Evolutionary conservation across 2,113 vertebrate genomes (phyloP), one percentile per base, ranked within the genome.

Genomic region (Ceratotherium simum): DNA sequence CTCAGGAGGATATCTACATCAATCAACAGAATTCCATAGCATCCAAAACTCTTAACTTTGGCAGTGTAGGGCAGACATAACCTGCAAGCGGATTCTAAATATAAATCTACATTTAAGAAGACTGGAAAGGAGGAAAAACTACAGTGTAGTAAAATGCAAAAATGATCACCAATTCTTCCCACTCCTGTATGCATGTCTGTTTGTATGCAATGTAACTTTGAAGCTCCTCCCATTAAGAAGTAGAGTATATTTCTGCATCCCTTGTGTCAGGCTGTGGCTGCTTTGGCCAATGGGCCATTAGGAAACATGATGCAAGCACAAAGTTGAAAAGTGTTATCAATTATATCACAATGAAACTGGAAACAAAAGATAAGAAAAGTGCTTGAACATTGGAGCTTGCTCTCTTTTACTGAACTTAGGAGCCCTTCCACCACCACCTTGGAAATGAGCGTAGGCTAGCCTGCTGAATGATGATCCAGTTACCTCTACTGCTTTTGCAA

Each of bases 1-100:
- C 92, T 96, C 92, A 96, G 29, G 39, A 90, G n/a, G 29, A 72
- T 67, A 85, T 81, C 65, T 91, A 96, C 18, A 62, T 90, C 46
- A 92, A 92, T 87, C 46, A 95, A 86, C 58, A 88, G 65, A 90
- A 92, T 62, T 90, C 36, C 46, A 82, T 23, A 85, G 67, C 31
- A 92, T 94, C 27, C 25, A 79, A 85, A 81, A 90, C 29, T 93
- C 58, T 90, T 72, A 95, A 46, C 29, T 95, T 90, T 51, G n/a
- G 25, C 39, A 90, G 1, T 65, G 33, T 60, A 92, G 20, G 51
- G 6, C 39, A 90, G n/a, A 60, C 33, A 85, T 82, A 94, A 91
- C 33, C 65, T 95, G 80, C 13, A 79, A 72, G 62, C 39, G 91
- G 23, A 85, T 76, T 90, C 65, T 85, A 89, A 92, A 42, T 78